Percentiles rank a stretch among this genome's conserved stretches.
Evolutionary conservation across 2,888 invertebrate species (phyloP).

Genomic region (Agrotis puta): DNA sequence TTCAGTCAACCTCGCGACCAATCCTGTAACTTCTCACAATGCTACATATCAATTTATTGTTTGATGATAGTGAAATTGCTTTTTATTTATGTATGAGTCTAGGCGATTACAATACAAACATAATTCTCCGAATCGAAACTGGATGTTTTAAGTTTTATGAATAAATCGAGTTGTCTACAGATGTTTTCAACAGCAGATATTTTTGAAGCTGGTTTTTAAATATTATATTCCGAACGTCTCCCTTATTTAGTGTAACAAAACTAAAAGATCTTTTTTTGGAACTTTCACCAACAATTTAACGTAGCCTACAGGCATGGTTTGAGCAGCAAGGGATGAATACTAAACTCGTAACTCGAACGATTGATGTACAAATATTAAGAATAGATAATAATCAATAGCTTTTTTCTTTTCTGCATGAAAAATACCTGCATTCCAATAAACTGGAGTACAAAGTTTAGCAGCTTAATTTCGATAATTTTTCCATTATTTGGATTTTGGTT

Average conservation of each 20-base stretch:
- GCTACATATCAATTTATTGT: neutral
- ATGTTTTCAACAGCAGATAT: no score
- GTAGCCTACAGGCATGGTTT: neutral
- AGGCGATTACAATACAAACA: neutral
- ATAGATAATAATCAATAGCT: neutral
- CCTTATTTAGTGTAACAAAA: conserved; percentile 2
- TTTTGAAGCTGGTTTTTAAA: neutral
- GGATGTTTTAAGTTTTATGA: neutral
- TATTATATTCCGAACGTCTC: neutral
- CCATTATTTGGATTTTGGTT: neutral
- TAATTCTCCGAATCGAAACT: neutral
- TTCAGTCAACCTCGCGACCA: no score
- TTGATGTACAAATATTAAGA: neutral
- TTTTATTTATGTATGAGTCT: neutral
- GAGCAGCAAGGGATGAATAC: conserved; percentile 2
- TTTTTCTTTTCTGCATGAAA: neutral
- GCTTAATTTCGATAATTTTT: neutral
- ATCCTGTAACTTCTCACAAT: no score
- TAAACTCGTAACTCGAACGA: conserved; percentile 5
- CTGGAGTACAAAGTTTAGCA: neutral
- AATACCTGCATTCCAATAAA: neutral
- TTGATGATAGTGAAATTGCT: neutral
- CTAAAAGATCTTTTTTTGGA: conserved; percentile 2
- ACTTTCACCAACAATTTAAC: conserved; percentile 1
- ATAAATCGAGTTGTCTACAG: neutral